These are phyloP conservation scores for Psittacara wagleri DNA, from an alignment of 2,113 vertebrate genomes.

Conservation along the genomic window DNA sequence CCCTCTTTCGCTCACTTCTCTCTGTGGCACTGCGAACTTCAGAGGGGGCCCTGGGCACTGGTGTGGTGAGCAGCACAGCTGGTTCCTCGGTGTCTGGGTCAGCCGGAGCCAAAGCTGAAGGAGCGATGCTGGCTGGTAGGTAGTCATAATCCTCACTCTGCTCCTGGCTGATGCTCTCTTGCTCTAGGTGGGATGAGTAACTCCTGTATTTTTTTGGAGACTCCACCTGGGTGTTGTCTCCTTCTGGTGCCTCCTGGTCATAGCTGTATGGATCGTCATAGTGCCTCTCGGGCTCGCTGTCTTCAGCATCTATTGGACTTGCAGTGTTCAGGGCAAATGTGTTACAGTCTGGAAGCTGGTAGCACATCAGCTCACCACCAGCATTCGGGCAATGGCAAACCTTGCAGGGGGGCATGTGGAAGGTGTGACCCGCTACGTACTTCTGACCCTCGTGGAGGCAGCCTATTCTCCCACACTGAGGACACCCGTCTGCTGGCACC, in stretches of 20 bases:
- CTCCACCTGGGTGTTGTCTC: constrained; percentile 58
- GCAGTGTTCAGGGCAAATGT: not conserved
- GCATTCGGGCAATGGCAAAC: constrained; percentile 90
- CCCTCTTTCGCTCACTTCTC: constrained; percentile 12
- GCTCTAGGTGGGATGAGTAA: constrained; percentile 24
- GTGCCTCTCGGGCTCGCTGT: constrained; percentile 65
- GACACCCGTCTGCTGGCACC: constrained; percentile 84
- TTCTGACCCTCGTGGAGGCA: constrained; percentile 82
- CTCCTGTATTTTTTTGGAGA: constrained; percentile 54
- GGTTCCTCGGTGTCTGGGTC: not conserved
- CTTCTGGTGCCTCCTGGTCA: constrained; percentile 75
- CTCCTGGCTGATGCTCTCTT: constrained; percentile 64
- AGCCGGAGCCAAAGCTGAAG: not conserved
- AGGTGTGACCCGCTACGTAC: constrained; percentile 87
- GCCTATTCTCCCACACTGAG: constrained; percentile 87
- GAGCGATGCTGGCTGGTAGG: constrained; percentile 9
- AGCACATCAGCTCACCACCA: constrained; percentile 90
- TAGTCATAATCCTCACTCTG: constrained; percentile 76
- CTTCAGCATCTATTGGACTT: constrained; percentile 59
- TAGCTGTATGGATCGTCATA: constrained; percentile 78
- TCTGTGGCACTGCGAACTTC: constrained; percentile 22
- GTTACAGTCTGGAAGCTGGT: constrained; percentile 83
- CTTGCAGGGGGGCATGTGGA: constrained; percentile 84
- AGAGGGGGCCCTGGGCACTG: not conserved
- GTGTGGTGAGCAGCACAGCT: not conserved